Evolutionary conservation across 2,113 vertebrate genomes (phyloP).

Genomic region (Oreotrochilus melanogaster): DNA sequence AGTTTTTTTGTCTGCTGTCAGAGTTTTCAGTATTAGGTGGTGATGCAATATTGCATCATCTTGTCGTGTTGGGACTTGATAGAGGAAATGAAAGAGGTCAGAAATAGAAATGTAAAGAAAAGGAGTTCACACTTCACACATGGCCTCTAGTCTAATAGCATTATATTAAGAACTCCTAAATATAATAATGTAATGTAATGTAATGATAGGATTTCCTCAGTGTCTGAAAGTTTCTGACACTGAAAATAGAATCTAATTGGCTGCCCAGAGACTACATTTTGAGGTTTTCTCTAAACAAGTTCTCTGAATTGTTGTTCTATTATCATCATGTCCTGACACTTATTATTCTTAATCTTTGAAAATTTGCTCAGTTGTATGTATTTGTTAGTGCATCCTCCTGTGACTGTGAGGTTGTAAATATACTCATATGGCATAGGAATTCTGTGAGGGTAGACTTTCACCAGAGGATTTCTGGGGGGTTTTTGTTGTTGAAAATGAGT

Average conservation of each 20-base stretch:
- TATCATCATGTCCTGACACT: not conserved
- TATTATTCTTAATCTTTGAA: not conserved
- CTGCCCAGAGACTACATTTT: not conserved
- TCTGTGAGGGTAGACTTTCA: not conserved
- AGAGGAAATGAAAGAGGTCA: conserved; percentile 37
- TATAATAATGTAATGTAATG: too few species aligned
- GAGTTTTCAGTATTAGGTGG: conserved; percentile 6
- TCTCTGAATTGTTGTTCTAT: not conserved
- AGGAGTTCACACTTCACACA: not conserved
- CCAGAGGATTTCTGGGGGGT: not conserved
- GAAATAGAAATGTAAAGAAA: conserved; percentile 41
- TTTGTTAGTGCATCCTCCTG: not conserved
- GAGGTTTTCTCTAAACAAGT: not conserved
- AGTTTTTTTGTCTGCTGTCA: not conserved
- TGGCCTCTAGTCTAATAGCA: not conserved
- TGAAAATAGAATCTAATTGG: not conserved
- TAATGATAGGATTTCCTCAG: not conserved
- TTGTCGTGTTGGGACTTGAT: not conserved
- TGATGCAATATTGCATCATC: conserved; percentile 69
- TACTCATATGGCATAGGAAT: not conserved
- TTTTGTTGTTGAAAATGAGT: not conserved
- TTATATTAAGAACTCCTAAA: not conserved
- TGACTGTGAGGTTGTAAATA: not conserved
- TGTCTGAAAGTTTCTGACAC: not conserved
- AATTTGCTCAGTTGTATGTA: not conserved